Evolutionary conservation across 2,888 invertebrate genomes (phyloP), one percentile per base, ranked within the genome.

Genomic region (Adelphocoris suturalis): DNA sequence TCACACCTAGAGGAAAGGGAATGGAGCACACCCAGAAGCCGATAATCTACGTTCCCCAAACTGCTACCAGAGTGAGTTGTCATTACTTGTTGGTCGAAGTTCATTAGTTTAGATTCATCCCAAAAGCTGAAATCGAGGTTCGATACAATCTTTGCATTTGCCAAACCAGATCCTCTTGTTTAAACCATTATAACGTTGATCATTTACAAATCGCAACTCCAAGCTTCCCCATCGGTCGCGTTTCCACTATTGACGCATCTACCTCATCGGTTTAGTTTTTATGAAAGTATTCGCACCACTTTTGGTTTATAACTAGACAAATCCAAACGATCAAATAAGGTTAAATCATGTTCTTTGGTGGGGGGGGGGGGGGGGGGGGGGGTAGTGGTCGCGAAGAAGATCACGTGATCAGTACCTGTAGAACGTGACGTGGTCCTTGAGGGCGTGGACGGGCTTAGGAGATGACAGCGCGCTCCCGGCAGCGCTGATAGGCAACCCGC

Each of bases 391-490:
- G n/a, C 13, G 23, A 68, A 23, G 68, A 68, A 23, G 75, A 0
- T 78, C 46, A 46, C 46, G 46, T 14, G 82, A 52, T 89, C 89
- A 89, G 47, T 89, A 89, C 23, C 89, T 23, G 68, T 89, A 89
- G 52, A 89, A 89, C 27, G 89, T 89, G 13, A 89, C 89, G 57
- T 80, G 89, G 86, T 57, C 88, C 89, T n/a, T 91, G 91, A 86
- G 92, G 92, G 86, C 97, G 97, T 16, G 98, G 98, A 93, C 95
- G 97, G 98, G 0, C 97, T 98, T 0, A 12, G 90, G 82, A 57
- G 90, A 86, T 96, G 97, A 0, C 96, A 96, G 94, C 16, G 12
- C 13, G 76, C 55, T 47, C 48, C 28, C 48, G 12, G 48, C 47
- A 27, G 68, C 23, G 28, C 28, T 48, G 80, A 37, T 37, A 37